phyloP scores from a whole-genome alignment of 2,888 invertebrate genomes.

The Epistrophe grossulariae region DNA sequence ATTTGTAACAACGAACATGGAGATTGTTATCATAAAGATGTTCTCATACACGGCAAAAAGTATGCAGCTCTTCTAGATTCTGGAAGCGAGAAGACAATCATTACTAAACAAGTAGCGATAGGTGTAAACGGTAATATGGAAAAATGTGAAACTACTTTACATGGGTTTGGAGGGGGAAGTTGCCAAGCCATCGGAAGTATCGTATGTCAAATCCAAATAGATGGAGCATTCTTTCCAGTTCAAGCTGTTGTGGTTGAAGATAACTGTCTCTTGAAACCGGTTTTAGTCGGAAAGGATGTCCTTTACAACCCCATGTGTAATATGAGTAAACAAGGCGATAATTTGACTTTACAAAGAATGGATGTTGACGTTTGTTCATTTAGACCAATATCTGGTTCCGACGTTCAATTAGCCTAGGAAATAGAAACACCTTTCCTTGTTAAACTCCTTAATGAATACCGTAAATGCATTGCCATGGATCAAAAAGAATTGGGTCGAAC shows the following conservation, averaged over 20 bases:
- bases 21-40: constrained; percentile 22
- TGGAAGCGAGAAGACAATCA: constrained; percentile 12
- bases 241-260: constrained; percentile 16
- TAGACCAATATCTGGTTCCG: constrained; percentile 2
- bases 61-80: constrained; percentile 21
- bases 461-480: constrained; percentile 23
- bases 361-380: neutral
- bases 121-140: neutral
- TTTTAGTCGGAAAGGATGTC: constrained; percentile 30
- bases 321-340: constrained; percentile 7
- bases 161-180: neutral
- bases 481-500: constrained; percentile 35
- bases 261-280: neutral
- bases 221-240: constrained; percentile 10
- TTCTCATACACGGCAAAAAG: constrained; percentile 4
- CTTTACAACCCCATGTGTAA: constrained; percentile 11
- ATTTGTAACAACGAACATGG: neutral
- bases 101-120: neutral
- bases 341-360: neutral
- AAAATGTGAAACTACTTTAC: neutral
- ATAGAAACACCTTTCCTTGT: neutral
- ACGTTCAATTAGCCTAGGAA: constrained; percentile 14
- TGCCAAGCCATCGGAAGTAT: neutral
- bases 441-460: constrained; percentile 22
- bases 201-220: constrained; percentile 8